These are phyloP conservation scores for Bubalus kerabau DNA, from an alignment of 2,113 vertebrate genomes.

Conservation along the genomic window DNA sequence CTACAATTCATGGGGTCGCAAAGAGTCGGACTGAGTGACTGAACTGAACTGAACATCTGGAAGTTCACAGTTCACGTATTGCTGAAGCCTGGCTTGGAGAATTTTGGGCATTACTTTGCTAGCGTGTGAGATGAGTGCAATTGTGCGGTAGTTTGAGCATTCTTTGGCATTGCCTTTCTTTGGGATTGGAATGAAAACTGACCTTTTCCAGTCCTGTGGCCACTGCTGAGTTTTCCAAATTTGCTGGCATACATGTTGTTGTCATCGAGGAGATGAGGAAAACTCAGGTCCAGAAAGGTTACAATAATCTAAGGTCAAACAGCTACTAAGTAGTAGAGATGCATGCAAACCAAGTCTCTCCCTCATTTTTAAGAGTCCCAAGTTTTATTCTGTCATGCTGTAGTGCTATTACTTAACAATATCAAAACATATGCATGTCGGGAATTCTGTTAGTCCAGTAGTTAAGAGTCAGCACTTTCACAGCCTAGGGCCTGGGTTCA, in stretches of 20 bases:
- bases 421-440: background rate
- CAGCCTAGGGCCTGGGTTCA: background rate
- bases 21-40: too few relatives aligned
- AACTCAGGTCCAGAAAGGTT: background rate
- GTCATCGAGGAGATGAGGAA: background rate
- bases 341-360: background rate
- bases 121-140: background rate
- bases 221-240: background rate
- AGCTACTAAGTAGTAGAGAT: background rate
- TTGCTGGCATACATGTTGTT: background rate
- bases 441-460: background rate
- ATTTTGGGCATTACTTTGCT: background rate
- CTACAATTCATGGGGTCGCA: too few relatives aligned
- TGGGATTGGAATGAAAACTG: background rate
- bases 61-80: background rate
- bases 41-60: background rate
- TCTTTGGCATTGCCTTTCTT: background rate
- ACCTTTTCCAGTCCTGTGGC: background rate
- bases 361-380: background rate
- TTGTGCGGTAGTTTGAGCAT: background rate
- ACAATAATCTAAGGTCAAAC: background rate
- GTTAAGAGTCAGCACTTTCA: background rate
- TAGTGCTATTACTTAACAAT: background rate
- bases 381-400: background rate
- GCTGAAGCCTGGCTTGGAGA: background rate